Evolutionary conservation across 2,113 vertebrate species (phyloP).

Genomic region (Perognathus longimembris): DNA sequence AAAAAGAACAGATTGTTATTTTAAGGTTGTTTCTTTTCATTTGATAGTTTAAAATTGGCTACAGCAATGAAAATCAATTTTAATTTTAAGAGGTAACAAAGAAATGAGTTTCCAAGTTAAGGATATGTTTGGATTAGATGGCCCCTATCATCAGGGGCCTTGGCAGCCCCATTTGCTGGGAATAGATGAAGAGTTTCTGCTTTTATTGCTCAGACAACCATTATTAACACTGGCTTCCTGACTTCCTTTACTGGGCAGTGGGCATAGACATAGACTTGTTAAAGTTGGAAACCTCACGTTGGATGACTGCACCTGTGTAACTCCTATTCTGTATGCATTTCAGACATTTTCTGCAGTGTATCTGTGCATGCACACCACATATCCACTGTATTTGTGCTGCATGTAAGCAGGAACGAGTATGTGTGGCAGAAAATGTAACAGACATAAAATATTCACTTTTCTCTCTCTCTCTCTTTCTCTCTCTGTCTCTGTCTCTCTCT

Average conservation of each 20-base stretch:
- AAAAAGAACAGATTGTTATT: constrained; percentile 46
- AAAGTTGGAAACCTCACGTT: not conserved
- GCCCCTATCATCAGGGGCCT: not conserved
- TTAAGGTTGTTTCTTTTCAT: constrained; percentile 45
- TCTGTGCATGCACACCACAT: not conserved
- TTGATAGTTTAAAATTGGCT: constrained; percentile 52
- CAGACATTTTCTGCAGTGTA: not conserved
- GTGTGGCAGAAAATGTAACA: too few species aligned
- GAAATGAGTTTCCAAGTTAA: constrained; percentile 38
- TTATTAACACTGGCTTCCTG: not conserved
- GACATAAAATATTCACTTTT: not conserved
- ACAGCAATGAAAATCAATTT: constrained; percentile 60
- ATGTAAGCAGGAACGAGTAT: not conserved
- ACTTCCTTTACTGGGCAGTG: not conserved
- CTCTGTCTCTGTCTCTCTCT: too few species aligned
- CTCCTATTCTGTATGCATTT: not conserved
- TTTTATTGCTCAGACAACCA: not conserved
- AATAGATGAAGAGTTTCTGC: not conserved
- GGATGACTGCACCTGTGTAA: not conserved
- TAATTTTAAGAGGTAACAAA: constrained; percentile 63
- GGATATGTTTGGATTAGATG: not conserved
- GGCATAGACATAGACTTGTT: not conserved
- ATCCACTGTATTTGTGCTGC: not conserved
- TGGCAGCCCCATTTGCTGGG: not conserved
- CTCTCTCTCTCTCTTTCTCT: too few species aligned